Evolutionary conservation across 2,888 invertebrate genomes (phyloP), one percentile per base, ranked within the genome.

Genomic region (Sesamia inferens): DNA sequence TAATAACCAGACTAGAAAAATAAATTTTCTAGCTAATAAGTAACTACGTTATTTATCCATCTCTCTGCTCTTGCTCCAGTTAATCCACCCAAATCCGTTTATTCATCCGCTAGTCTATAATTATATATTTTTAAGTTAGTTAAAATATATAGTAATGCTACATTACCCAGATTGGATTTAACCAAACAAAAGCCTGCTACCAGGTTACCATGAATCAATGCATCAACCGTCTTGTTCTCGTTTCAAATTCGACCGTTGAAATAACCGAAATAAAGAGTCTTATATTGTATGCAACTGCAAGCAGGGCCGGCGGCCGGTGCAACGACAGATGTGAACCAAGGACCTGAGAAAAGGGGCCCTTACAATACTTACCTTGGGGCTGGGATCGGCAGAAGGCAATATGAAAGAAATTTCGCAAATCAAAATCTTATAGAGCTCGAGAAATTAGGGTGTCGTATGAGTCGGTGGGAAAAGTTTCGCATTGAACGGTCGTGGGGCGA

Each of bases 321-420:
- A 91, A 64, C 91, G 93, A 89, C 94, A 94, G 94, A 90, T 94
- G 93, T 88, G 84, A 86, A 78, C 83, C 75, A 84, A 85, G 87
- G 87, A 87, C 83, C 84, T 92, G 91, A 91, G 93, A 92, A 92
- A 91, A 91, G 3, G 90, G 89, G 86, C 86, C 85, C 86, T 82
- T 76, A 88, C 82, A 87, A 87, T 82, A 68, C 79, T 67, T 62
- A 82, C 80, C 83, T 83, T 75, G 68, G 66, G 61, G 42, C 68
- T 76, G 62, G 83, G 86, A 86, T 84, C 88, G 76, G 66, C 70
- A 66, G 74, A 82, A 78, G 66, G 80, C 76, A 68, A 78, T 72
- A 68, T 79, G 55, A 86, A 88, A 85, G 83, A 86, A 85, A 85
- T 88, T 87, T 88, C 74, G 88, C 88, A 82, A 78, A 39, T 79